These are phyloP conservation scores for Battus philenor DNA, from an alignment of 1,140 invertebrate genomes.

Conservation along the genomic window DNA sequence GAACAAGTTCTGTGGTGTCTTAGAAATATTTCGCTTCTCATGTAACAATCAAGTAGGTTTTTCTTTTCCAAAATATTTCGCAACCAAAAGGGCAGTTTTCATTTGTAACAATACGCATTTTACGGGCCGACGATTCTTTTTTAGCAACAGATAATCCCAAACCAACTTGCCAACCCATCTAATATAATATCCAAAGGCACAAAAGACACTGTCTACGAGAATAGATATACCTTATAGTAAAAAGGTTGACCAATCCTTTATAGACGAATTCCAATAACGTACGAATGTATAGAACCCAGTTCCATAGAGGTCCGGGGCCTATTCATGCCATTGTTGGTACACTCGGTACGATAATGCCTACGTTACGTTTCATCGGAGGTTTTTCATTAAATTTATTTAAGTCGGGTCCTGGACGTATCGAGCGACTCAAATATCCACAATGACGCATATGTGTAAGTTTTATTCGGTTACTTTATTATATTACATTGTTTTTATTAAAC, in stretches of 20 bases:
- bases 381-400: slow-evolving; percentile 29
- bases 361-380: slow-evolving; percentile 15
- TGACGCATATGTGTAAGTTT: not conserved
- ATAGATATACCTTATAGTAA: slow-evolving; percentile 22
- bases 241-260: slow-evolving; percentile 64
- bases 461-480: not conserved
- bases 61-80: too few relatives aligned
- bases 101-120: slow-evolving; percentile 11
- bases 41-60: too few relatives aligned
- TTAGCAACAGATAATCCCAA: slow-evolving; percentile 5
- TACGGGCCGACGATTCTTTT: slow-evolving; percentile 5
- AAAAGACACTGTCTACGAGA: slow-evolving; percentile 17
- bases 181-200: slow-evolving; percentile 4
- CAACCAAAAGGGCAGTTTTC: slow-evolving; percentile 10
- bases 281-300: slow-evolving; percentile 38
- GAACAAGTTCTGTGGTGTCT: too few relatives aligned
- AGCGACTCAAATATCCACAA: not conserved
- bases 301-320: slow-evolving; percentile 30
- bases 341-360: slow-evolving; percentile 25
- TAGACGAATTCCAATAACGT: slow-evolving; percentile 58
- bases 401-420: slow-evolving; percentile 8
- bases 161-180: slow-evolving; percentile 2
- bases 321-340: slow-evolving; percentile 43
- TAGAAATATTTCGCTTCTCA: too few relatives aligned
- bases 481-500: not conserved